Evolutionary conservation across 2,888 invertebrate species (phyloP).

Genomic region (Liopterus haemorrhoidalis): DNA sequence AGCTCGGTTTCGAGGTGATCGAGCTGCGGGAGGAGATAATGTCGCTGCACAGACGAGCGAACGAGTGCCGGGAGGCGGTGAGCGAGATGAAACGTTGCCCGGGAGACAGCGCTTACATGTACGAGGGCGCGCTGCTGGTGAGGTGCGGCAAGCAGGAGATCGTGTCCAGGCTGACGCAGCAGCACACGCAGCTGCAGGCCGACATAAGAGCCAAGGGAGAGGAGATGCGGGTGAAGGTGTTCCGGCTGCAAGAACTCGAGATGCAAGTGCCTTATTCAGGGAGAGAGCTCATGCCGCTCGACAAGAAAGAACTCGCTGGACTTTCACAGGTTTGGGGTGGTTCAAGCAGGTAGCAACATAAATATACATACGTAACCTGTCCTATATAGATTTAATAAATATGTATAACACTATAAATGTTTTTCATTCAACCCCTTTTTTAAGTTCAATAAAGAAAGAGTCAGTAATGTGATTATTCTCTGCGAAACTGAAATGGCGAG

Average conservation of each 20-base stretch:
- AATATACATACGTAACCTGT: too few relatives aligned
- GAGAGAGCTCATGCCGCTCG: slow-evolving; percentile 11
- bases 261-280: slow-evolving; percentile 10
- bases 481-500: too few relatives aligned
- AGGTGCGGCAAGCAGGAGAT: slow-evolving; percentile 8
- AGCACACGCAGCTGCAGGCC: slow-evolving; percentile 13
- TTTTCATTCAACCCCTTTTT: too few relatives aligned
- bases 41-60: slow-evolving; percentile 6
- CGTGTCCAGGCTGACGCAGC: slow-evolving; percentile 9
- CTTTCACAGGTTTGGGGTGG: slow-evolving; percentile 16
- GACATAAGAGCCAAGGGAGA: slow-evolving; percentile 14
- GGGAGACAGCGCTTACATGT: slow-evolving; percentile 12
- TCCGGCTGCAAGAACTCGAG: slow-evolving; percentile 15
- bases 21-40: slow-evolving; percentile 14
- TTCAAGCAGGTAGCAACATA: too few relatives aligned
- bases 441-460: too few relatives aligned
- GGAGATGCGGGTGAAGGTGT: slow-evolving; percentile 11
- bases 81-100: slow-evolving; percentile 6
- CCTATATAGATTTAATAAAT: too few relatives aligned
- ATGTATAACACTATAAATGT: too few relatives aligned
- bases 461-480: too few relatives aligned
- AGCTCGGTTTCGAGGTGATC: slow-evolving; percentile 8
- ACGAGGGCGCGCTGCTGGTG: slow-evolving; percentile 11
- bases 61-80: slow-evolving; percentile 12
- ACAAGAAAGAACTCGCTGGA: slow-evolving; percentile 11